Conservation (phyloP, 2,113 vertebrate genomes). For the Geococcyx californianus region DNA sequence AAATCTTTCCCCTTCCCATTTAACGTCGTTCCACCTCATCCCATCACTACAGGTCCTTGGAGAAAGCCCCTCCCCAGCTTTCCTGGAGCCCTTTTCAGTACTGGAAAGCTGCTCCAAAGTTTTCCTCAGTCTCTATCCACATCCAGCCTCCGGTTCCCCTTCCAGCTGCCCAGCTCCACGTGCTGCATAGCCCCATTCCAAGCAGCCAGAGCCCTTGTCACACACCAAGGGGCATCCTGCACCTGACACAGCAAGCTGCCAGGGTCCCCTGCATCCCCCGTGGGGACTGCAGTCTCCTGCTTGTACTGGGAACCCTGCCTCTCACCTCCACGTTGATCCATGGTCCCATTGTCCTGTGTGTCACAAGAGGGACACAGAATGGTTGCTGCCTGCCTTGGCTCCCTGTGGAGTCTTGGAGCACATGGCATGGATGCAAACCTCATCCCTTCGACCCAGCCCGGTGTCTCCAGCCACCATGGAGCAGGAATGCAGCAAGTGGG, state of each 20-base stretch:
- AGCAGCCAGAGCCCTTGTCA: background rate
- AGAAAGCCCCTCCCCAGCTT: no score
- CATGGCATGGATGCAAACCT: accelerated
- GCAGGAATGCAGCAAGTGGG: background rate
- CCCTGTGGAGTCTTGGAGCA: accelerated
- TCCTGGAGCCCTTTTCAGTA: no score
- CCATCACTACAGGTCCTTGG: no score
- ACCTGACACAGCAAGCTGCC: accelerated
- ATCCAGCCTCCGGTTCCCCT: background rate
- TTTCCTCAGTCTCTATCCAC: background rate
- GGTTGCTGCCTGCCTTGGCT: background rate
- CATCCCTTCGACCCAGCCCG: background rate
- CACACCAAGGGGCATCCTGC: background rate
- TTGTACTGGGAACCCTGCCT: background rate
- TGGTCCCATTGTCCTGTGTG: accelerated
- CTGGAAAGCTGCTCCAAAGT: no score
- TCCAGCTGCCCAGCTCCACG: background rate
- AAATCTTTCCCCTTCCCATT: no score
- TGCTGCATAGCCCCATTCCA: accelerated
- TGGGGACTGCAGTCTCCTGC: accelerated
- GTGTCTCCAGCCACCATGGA: accelerated
- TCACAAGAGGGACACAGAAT: accelerated
- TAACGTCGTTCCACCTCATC: no score
- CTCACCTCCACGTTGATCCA: background rate
- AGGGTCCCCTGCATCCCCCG: background rate